Evolutionary conservation across 2,113 vertebrate genomes (phyloP).

Genomic region (Podarcis cretensis): DNA sequence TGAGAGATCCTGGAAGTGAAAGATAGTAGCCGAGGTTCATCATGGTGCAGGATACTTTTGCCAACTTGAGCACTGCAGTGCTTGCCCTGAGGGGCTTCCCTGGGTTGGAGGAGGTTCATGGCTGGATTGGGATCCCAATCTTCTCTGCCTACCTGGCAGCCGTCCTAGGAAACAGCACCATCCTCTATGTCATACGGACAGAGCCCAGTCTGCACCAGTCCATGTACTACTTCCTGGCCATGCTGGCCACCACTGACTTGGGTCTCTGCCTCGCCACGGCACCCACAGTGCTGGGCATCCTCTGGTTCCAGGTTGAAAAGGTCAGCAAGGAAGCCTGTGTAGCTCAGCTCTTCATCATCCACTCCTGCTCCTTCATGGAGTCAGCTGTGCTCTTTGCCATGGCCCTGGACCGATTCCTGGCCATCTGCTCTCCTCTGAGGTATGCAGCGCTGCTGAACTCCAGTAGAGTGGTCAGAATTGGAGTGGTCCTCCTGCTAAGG

Average conservation of each 20-base stretch:
- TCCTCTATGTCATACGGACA: background rate
- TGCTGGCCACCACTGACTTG: conserved; percentile 3
- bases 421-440: background rate
- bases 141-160: background rate
- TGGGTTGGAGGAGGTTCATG: background rate
- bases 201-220: background rate
- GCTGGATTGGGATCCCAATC: background rate
- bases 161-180: background rate
- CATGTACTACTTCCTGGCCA: conserved; percentile 10
- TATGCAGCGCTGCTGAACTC: background rate
- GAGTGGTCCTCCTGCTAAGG: background rate
- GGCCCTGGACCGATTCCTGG: background rate
- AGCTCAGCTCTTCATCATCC: background rate
- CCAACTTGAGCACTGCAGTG: background rate
- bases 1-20: background rate
- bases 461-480: background rate
- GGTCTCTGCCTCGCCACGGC: background rate
- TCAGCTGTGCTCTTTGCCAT: background rate
- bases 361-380: background rate
- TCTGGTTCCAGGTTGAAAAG: background rate
- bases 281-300: background rate
- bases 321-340: background rate
- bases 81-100: background rate
- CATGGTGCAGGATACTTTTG: background rate
- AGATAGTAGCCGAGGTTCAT: accelerated